Percentiles rank a stretch among this genome's conserved stretches.
Conservation (phyloP, 2,113 vertebrate genomes). For the Coptodon rendalli region DNA sequence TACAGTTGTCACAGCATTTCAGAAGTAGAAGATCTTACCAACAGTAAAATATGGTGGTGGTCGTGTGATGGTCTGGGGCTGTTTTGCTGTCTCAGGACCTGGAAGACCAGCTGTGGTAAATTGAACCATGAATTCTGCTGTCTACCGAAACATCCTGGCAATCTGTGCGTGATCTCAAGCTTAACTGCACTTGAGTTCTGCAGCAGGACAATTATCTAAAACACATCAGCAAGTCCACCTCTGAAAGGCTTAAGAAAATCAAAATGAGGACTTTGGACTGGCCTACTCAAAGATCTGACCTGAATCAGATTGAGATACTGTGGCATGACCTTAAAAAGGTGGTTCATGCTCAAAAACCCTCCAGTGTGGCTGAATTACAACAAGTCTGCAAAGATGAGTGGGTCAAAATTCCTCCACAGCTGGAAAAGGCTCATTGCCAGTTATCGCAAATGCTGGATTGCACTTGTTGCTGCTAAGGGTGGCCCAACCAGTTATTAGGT, state of each 20-base stretch:
- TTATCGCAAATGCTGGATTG: background rate
- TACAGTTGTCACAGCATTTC: background rate
- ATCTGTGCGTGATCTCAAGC: background rate
- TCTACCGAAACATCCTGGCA: background rate
- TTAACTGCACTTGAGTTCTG: background rate
- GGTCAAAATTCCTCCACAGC: background rate
- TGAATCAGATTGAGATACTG: background rate
- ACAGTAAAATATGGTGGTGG: background rate
- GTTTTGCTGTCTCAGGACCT: background rate
- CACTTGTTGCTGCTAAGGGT: background rate
- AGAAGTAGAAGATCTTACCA: background rate
- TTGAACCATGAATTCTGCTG: background rate
- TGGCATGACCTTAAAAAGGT: background rate
- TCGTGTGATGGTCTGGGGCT: background rate
- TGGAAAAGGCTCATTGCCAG: background rate
- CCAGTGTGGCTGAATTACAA: background rate
- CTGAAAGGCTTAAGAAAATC: background rate
- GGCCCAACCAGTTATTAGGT: background rate
- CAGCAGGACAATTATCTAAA: background rate
- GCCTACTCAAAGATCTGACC: background rate
- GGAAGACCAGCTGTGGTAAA: background rate
- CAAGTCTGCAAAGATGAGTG: background rate
- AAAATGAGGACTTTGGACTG: background rate
- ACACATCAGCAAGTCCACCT: background rate
- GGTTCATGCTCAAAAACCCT: background rate